A percentile compares a stretch with the other conserved stretches of the same genome.
Evolutionary conservation across 1,140 invertebrate genomes (phyloP).

Genomic region (Drosophila orosa): DNA sequence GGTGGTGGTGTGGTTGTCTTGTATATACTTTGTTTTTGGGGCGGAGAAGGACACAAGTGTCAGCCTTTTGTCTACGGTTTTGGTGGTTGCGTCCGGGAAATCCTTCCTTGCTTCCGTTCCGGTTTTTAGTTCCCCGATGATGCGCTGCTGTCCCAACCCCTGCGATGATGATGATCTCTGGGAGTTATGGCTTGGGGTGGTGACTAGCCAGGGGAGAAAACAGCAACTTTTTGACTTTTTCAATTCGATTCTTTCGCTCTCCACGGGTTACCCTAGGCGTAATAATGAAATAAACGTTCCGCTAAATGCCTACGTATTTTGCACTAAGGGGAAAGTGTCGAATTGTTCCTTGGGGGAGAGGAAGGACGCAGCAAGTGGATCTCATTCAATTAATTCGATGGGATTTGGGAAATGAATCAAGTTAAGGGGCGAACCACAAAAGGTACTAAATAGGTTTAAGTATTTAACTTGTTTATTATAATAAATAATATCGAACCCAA

Average conservation of each 20-base stretch:
- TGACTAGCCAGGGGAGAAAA: slow-evolving; percentile 16
- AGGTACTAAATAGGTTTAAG: not conserved
- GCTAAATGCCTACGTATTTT: slow-evolving; percentile 82
- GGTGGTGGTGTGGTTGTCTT: not conserved
- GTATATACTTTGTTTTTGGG: slow-evolving; percentile 17
- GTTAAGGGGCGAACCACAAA: slow-evolving; percentile 10
- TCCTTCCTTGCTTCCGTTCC: slow-evolving; percentile 67
- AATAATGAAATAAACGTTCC: slow-evolving; percentile 84
- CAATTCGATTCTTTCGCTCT: slow-evolving; percentile 69
- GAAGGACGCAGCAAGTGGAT: slow-evolving; percentile 2
- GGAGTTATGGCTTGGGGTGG: slow-evolving; percentile 5
- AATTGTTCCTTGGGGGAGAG: not conserved
- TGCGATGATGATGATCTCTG: slow-evolving; percentile 35
- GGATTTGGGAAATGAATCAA: slow-evolving; percentile 37
- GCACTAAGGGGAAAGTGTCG: slow-evolving; percentile 18
- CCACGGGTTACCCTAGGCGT: slow-evolving; percentile 54
- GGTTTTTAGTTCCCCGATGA: slow-evolving; percentile 63
- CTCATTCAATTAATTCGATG: slow-evolving; percentile 73
- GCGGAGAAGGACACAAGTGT: slow-evolving; percentile 56
- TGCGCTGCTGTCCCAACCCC: slow-evolving; percentile 42
- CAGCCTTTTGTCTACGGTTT: slow-evolving; percentile 53
- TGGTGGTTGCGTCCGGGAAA: slow-evolving; percentile 56
- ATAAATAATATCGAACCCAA: not conserved
- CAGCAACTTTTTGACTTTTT: slow-evolving; percentile 76
- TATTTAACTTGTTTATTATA: not conserved